Percentiles rank a stretch among this genome's conserved stretches.
Evolutionary conservation across 1,140 invertebrate genomes (phyloP).

Genomic region (Penaeus chinensis): DNA sequence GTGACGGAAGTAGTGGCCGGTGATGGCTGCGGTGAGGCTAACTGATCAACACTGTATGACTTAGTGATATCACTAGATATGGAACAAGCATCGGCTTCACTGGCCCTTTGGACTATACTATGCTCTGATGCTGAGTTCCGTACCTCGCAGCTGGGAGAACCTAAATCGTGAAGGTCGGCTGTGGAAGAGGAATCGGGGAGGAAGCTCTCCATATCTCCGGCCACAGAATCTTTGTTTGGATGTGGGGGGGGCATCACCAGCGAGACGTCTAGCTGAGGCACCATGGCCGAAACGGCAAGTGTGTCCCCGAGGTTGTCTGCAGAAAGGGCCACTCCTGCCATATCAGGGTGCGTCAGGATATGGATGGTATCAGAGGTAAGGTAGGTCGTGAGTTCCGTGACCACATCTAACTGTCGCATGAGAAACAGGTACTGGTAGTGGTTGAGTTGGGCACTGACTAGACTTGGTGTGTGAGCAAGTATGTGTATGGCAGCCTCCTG

Average conservation of each 20-base stretch:
- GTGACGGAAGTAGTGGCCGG: constrained; percentile 30
- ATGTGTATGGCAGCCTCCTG: constrained; percentile 70
- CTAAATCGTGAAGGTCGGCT: constrained; percentile 60
- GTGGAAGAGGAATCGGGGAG: constrained; percentile 64
- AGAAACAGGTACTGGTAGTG: constrained; percentile 94
- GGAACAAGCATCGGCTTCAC: constrained; percentile 38
- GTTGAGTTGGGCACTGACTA: constrained; percentile 86
- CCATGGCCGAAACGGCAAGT: constrained; percentile 52
- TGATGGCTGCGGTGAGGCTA: constrained; percentile 45
- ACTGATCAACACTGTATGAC: constrained; percentile 64
- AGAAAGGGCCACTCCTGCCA: constrained; percentile 42
- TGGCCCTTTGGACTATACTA: constrained; percentile 43
- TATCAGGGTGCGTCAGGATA: constrained; percentile 68
- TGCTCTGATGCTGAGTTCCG: constrained; percentile 60
- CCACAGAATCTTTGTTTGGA: constrained; percentile 83
- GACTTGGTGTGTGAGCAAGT: constrained; percentile 79
- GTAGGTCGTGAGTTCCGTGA: constrained; percentile 83
- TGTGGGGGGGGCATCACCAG: constrained; percentile 80
- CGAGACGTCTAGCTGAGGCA: constrained; percentile 80
- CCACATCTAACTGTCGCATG: constrained; percentile 83
- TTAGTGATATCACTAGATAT: constrained; percentile 62
- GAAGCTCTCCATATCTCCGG: constrained; percentile 66
- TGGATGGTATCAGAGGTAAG: constrained; percentile 82
- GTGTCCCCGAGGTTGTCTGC: constrained; percentile 47
- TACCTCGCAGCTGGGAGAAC: constrained; percentile 57